Evolutionary conservation across 2,113 vertebrate genomes (phyloP), one percentile per base, ranked within the genome.

Genomic region (Aldabrachelys gigantea): DNA sequence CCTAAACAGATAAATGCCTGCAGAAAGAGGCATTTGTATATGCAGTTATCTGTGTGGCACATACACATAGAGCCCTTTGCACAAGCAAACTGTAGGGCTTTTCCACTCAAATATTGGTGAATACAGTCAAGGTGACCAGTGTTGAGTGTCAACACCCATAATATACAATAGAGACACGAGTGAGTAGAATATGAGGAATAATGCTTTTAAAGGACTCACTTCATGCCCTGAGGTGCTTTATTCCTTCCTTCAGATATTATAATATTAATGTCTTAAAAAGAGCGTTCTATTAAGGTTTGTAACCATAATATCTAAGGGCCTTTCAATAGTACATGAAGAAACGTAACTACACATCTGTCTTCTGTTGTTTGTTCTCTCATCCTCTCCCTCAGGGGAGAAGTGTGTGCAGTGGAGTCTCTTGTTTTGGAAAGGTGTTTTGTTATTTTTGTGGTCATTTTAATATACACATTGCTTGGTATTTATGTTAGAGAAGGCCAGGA

Each of bases 91-190:
- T 89, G 85, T 78, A 86, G 80, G 76, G 94, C 90, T 85, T 25
- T 56, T n/a, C 79, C 80, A 14, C 44, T 92, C 38, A 44, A 78
- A 88, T 93, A 85, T 86, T 57, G 19, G 69, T 86, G 52, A 84
- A 92, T 78, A 72, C 25, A 82, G 72, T 72, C 85, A 90, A 78
- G 12, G 14, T 84, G 76, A 35, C 87, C 89, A 53, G 49, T 89
- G 95, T 88, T 88, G 80, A 88, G 95, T 57, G 11, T 94, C 88
- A 92, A 90, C 91, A 95, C 59, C 80, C 69, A 82, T 2, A 0
- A 38, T 86, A 44, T 54, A 31, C n/a, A 25, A 88, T 21, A 21
- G 53, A 4, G 44, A 92, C 44, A 44, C 79, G 44, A 0, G 0
- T 69, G 4, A 92, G 78, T 6, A 90, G 41, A 59, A 31, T 53